Conservation (phyloP, 1,140 invertebrate genomes). For the Nomia melanderi region DNA sequence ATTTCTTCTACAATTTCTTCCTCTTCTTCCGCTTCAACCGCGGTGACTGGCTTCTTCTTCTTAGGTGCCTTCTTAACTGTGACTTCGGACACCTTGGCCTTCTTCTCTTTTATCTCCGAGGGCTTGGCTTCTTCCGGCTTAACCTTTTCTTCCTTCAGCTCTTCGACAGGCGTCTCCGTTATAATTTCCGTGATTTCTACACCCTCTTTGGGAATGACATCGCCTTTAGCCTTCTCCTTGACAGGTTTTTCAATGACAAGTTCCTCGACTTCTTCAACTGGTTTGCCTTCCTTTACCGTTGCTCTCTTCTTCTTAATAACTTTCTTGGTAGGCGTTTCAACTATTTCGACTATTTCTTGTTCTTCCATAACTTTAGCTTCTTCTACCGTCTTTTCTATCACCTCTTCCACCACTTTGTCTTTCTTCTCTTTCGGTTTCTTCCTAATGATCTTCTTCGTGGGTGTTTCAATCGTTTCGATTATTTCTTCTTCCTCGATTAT, state of each 20-base stretch:
- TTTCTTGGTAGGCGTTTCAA: conserved; percentile 51
- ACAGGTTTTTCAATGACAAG: conserved; percentile 59
- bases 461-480: conserved; percentile 62
- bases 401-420: conserved; percentile 57
- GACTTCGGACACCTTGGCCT: conserved; percentile 32
- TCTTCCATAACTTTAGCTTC: conserved; percentile 44
- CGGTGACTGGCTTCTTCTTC: conserved; percentile 22
- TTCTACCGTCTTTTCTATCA: conserved; percentile 40
- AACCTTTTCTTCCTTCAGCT: conserved; percentile 19
- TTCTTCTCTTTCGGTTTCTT: conserved; percentile 66
- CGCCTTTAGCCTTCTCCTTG: conserved; percentile 50
- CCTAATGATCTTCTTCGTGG: conserved; percentile 67
- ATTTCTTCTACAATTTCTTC: conserved; percentile 56
- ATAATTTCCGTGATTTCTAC: conserved; percentile 64
- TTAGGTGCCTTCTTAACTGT: conserved; percentile 42
- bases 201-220: conserved; percentile 46
- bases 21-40: conserved; percentile 10
- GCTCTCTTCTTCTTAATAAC: conserved; percentile 49
- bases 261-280: conserved; percentile 60
- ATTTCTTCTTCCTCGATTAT: conserved; percentile 56
- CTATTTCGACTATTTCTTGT: conserved; percentile 57
- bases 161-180: conserved; percentile 39
- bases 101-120: conserved; percentile 50
- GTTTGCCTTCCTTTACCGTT: conserved; percentile 50
- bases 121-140: conserved; percentile 49